Evolutionary conservation across 2,888 invertebrate genomes (phyloP).

Genomic region (Desoria tigrina): DNA sequence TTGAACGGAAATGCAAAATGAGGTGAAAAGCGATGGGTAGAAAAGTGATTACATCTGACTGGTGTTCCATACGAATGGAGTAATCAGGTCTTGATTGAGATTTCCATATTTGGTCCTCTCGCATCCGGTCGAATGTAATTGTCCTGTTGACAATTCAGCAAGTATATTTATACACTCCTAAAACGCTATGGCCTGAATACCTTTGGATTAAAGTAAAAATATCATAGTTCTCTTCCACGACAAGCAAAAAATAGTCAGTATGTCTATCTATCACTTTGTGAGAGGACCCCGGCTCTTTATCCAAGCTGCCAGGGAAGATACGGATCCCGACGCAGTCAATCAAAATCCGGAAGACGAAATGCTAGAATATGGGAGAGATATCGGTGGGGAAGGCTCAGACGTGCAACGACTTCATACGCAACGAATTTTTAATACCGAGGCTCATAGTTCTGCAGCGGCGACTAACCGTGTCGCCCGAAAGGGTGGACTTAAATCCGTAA

Average conservation of each 20-base stretch:
- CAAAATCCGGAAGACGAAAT: conserved; percentile 56
- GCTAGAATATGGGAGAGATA: conserved; percentile 62
- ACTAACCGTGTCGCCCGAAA: conserved; percentile 79
- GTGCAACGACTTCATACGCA: conserved; percentile 79
- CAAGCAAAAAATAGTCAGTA: too few species aligned
- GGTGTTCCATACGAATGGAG: neutral
- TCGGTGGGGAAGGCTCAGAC: conserved; percentile 57
- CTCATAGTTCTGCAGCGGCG: conserved; percentile 75
- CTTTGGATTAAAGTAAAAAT: too few species aligned
- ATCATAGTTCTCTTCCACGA: too few species aligned
- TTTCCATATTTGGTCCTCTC: neutral
- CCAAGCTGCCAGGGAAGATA: conserved; percentile 70
- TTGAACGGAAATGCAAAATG: conserved; percentile 1
- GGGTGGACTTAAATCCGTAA: conserved; percentile 78
- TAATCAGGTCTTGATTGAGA: conserved; percentile 1
- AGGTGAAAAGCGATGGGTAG: neutral
- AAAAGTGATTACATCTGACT: neutral
- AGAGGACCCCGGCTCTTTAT: conserved; percentile 74
- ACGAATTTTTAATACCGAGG: conserved; percentile 79
- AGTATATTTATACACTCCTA: too few species aligned
- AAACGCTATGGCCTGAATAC: too few species aligned
- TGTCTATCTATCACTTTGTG: conserved; percentile 79
- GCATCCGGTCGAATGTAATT: neutral
- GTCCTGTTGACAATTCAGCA: too few species aligned
- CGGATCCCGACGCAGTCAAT: conserved; percentile 62